Conservation (phyloP, 1,140 invertebrate genomes). For the Rhizoglyphus robini region DNA sequence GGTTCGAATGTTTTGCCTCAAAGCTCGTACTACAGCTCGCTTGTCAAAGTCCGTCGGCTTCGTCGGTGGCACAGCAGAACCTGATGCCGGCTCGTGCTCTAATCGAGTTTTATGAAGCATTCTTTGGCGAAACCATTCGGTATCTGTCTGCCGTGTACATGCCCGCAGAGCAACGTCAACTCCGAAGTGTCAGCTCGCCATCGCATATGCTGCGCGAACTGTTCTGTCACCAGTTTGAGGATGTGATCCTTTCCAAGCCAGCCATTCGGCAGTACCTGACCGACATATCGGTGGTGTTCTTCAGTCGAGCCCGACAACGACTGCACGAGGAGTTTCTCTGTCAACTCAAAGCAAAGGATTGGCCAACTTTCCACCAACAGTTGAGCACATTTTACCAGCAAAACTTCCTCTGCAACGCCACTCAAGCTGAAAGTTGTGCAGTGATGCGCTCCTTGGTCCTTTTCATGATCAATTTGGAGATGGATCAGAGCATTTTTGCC, state of each 20-base stretch:
- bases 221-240: neutral
- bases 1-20: neutral
- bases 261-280: neutral
- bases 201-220: neutral
- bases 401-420: neutral
- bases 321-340: neutral
- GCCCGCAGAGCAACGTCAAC: neutral
- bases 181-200: neutral
- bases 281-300: neutral
- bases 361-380: too few species aligned
- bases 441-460: neutral
- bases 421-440: neutral
- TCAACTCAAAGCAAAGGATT: too few species aligned
- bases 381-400: too few species aligned
- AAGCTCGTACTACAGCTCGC: too few species aligned
- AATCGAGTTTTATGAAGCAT: neutral
- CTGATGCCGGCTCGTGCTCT: neutral
- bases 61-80: neutral
- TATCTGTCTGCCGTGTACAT: neutral
- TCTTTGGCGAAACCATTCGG: neutral
- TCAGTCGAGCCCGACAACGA: neutral
- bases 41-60: neutral
- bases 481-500: neutral
- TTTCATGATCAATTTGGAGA: neutral
- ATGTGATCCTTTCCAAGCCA: neutral